phyloP scores from a whole-genome alignment of 2,888 invertebrate genomes.

The Ophion obscuratus region DNA sequence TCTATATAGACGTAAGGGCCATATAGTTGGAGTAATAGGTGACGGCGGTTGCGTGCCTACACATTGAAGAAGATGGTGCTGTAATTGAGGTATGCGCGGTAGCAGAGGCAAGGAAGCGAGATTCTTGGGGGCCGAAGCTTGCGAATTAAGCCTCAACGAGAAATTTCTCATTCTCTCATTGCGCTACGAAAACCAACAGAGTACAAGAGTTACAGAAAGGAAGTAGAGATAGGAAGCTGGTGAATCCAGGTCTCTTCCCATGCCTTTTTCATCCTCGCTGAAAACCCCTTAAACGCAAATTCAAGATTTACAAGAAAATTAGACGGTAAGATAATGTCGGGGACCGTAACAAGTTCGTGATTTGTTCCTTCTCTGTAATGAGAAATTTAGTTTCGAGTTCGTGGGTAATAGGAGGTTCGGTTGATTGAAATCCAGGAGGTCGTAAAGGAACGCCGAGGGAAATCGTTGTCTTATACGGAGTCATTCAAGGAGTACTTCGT shows the following conservation, averaged over 20 bases:
- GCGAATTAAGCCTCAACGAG: constrained; percentile 55
- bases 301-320: constrained; percentile 40
- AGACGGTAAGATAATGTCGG: constrained; percentile 28
- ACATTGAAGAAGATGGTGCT: constrained; percentile 20
- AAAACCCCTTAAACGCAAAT: constrained; percentile 29
- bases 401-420: constrained; percentile 19
- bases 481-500: neutral
- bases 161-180: constrained; percentile 38
- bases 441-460: neutral
- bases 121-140: constrained; percentile 28
- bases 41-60: constrained; percentile 41
- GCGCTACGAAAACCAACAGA: neutral
- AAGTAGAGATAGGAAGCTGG: constrained; percentile 5
- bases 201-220: neutral
- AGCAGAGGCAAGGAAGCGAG: constrained; percentile 24
- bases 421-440: constrained; percentile 37
- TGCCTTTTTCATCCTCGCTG: neutral
- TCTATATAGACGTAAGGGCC: constrained; percentile 24
- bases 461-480: neutral
- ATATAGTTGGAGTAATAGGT: constrained; percentile 36
- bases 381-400: constrained; percentile 39
- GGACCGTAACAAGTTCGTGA: constrained; percentile 32
- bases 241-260: constrained; percentile 4
- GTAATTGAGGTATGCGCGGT: constrained; percentile 11
- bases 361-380: constrained; percentile 50